phyloP scores from a whole-genome alignment of 2,113 vertebrate genomes.

The Oenanthe melanoleuca region DNA sequence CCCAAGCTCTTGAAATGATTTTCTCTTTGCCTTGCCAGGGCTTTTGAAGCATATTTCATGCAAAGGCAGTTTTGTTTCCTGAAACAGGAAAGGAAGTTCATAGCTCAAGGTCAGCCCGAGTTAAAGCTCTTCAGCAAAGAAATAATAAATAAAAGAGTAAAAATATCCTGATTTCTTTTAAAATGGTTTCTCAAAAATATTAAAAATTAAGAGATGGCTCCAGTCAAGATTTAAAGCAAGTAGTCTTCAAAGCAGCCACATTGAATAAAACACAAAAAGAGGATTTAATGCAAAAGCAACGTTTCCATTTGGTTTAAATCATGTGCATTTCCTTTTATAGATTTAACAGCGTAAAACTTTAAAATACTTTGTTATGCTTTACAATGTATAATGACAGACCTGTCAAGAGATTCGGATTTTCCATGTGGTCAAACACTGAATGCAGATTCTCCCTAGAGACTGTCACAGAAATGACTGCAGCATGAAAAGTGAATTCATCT shows the following conservation, averaged over 20 bases:
- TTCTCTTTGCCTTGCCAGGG: constrained; percentile 12
- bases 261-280: not conserved
- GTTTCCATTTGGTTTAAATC: constrained; percentile 69
- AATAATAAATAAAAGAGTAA: constrained; percentile 32
- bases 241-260: constrained; percentile 14
- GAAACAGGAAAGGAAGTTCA: constrained; percentile 44
- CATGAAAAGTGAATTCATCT: constrained; percentile 33
- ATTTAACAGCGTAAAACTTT: constrained; percentile 56
- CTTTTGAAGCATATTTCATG: constrained; percentile 52
- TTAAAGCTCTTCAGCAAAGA: constrained; percentile 44
- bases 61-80: constrained; percentile 47
- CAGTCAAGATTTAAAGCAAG: constrained; percentile 6
- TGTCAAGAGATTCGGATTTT: constrained; percentile 53
- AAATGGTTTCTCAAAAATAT: constrained; percentile 59
- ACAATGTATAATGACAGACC: constrained; percentile 52
- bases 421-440: constrained; percentile 40
- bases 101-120: constrained; percentile 11
- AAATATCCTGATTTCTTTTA: constrained; percentile 55
- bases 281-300: not conserved
- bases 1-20: constrained; percentile 3
- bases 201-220: constrained; percentile 10
- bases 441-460: constrained; percentile 21
- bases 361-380: constrained; percentile 63
- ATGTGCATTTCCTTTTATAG: constrained; percentile 59
- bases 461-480: constrained; percentile 21